Conservation (phyloP, 2,888 invertebrate genomes). For the Caenorhabditis japonica region DNA sequence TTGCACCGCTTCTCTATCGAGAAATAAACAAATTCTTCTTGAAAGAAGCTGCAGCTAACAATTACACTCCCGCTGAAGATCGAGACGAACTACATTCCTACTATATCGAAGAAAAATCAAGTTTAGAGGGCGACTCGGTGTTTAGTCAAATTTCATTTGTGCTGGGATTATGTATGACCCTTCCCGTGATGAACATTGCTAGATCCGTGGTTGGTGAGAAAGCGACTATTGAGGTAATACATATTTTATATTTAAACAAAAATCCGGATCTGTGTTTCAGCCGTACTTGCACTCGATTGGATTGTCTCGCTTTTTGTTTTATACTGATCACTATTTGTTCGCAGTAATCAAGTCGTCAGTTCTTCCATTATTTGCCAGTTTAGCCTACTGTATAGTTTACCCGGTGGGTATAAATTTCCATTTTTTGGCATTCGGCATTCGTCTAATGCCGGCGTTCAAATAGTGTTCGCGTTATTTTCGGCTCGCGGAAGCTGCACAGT, state of each 20-base stretch:
- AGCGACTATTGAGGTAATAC: conserved; percentile 19
- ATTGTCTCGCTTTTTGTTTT: conserved; percentile 9
- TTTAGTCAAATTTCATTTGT: background rate
- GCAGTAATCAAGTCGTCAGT: conserved; percentile 8
- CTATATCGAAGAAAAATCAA: conserved; percentile 1
- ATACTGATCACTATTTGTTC: conserved; percentile 15
- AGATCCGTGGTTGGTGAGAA: conserved; percentile 11
- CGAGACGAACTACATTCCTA: background rate
- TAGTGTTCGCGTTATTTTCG: too few relatives aligned
- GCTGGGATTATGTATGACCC: conserved; percentile 9
- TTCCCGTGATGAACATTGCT: conserved; percentile 22
- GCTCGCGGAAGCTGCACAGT: too few relatives aligned
- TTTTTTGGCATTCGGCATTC: too few relatives aligned
- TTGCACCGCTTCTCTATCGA: conserved; percentile 4
- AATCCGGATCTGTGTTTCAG: too few relatives aligned
- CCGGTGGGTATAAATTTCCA: too few relatives aligned
- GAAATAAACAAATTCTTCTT: conserved; percentile 19
- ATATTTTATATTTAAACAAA: too few relatives aligned
- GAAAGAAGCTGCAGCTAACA: background rate
- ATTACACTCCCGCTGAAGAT: background rate
- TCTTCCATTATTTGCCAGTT: background rate
- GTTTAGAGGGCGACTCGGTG: background rate
- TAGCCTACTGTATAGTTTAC: conserved; percentile 2
- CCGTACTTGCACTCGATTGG: conserved; percentile 26
- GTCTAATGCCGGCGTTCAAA: too few relatives aligned